Base-by-base conservation (phyloP, 1,140 invertebrate genomes). In the Leptinotarsa texana region DNA sequence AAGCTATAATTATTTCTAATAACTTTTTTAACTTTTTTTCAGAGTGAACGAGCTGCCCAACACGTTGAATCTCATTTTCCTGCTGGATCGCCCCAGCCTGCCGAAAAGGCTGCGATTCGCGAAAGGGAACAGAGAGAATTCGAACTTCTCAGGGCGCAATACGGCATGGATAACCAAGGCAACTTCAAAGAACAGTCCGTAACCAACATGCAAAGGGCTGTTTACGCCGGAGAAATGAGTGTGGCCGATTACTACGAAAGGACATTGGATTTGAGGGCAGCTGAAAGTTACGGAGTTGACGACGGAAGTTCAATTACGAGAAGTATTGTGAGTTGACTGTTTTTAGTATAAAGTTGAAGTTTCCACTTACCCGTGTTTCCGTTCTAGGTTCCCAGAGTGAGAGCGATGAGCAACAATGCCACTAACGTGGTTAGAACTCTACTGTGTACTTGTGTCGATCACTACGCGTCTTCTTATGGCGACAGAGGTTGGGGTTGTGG, bases 401-500 rank as follows among this genome's bases (percentile, higher is more conserved):
- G 88, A 80, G 89, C 90, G 72, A 86, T 93, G 21, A 93, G 91
- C 85, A 88, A 88, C 79, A 91, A 89, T 73, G 90, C 90, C 77
- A 87, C 89, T 17, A 92, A 92, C 80, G 91, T 94, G 71, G 85
- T 89, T 47, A 89, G 89, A 81, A 92, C 90, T 2, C 90, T 92
- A 81, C 87, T 94, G 73, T 95, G 94, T 85, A 92, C 92, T 57
- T 90, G 90, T 3, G 92, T 94, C 21, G 94, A 96, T 84, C 94
- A 96, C 86, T 96, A 94, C 85, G 93, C 92, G 6, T 93, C 92
- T 21, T 95, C 93, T 0, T 96, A 94, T 83, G 95, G 95, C 13
- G 95, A 96, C 85, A 89, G 91, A 80, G 95, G 95, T 6, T 97
- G 94, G 94, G 95, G 95, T 3, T 96, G 95, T 86, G 95, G 95